These are phyloP conservation scores for Eupithecia inturbata DNA, from an alignment of 2,888 invertebrate species.

Conservation along the genomic window DNA sequence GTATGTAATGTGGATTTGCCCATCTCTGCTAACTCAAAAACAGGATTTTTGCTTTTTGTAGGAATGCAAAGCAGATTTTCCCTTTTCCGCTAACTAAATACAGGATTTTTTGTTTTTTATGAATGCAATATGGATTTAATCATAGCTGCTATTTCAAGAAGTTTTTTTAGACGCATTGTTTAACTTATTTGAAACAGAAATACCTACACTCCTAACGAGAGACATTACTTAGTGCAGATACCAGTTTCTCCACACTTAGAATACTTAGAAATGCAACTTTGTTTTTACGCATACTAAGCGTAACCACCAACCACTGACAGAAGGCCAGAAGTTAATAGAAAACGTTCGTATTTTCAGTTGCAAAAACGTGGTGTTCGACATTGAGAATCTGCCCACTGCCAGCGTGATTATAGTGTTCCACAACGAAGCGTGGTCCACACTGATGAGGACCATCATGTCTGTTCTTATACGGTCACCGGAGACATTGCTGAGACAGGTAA, in stretches of 20 bases:
- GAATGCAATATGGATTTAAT: not conserved
- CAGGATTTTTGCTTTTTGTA: not conserved
- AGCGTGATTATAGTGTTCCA: conserved; percentile 98
- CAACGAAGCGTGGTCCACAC: conserved; percentile 99
- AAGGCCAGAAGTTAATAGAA: not conserved
- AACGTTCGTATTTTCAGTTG: conserved; percentile 62
- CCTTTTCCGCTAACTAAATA: not conserved
- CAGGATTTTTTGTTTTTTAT: too few relatives aligned
- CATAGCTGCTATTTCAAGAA: not conserved
- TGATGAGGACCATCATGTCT: conserved; percentile 96
- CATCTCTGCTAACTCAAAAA: not conserved
- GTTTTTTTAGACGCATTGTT: too few relatives aligned
- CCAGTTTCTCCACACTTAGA: not conserved
- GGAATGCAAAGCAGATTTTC: not conserved
- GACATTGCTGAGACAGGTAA: conserved; percentile 90
- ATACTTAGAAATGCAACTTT: not conserved
- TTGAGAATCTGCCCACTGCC: conserved; percentile 90
- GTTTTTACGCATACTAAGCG: not conserved
- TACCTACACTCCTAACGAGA: not conserved
- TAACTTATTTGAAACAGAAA: not conserved
- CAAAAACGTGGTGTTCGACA: conserved; percentile 63
- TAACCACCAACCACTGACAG: too few relatives aligned
- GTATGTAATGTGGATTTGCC: not conserved
- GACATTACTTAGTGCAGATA: not conserved
- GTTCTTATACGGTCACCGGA: conserved; percentile 94